These are phyloP conservation scores for Hymenochirus boettgeri DNA, from an alignment of 2,113 vertebrate species.

Conservation along the genomic window DNA sequence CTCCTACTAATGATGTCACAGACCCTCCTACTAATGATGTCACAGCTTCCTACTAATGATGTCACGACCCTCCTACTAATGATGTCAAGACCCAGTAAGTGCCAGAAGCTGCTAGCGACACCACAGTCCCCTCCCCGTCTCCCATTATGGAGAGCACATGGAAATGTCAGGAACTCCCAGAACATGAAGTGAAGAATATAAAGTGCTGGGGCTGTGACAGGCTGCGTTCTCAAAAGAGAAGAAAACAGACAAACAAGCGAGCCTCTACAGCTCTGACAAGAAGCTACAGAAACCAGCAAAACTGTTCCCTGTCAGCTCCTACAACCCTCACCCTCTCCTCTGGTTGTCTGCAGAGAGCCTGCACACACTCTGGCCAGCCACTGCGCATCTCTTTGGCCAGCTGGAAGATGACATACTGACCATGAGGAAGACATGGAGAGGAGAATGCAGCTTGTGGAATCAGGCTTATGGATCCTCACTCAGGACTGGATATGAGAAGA, in stretches of 20 bases:
- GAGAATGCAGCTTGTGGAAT: conserved; percentile 9
- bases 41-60: background rate
- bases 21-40: too few relatives aligned
- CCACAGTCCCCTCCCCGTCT: background rate
- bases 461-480: background rate
- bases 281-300: background rate
- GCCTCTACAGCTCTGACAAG: accelerated
- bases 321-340: conserved; percentile 31
- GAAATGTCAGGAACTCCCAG: conserved; percentile 17
- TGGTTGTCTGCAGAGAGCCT: conserved; percentile 44
- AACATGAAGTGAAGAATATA: conserved; percentile 12
- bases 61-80: background rate
- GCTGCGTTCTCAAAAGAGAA: background rate
- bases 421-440: conserved; percentile 33
- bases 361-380: conserved; percentile 47
- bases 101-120: conserved; percentile 1
- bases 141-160: conserved; percentile 1
- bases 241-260: background rate
- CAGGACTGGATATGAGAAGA: conserved; percentile 34
- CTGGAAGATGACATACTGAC: conserved; percentile 46
- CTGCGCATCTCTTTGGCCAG: conserved; percentile 47
- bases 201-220: conserved; percentile 1
- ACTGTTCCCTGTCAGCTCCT: conserved; percentile 30
- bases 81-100: too few relatives aligned
- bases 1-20: too few relatives aligned